Evolutionary conservation across 1,140 invertebrate species (phyloP), one percentile per base, ranked within the genome.

Genomic region (Agrypnia vestita): DNA sequence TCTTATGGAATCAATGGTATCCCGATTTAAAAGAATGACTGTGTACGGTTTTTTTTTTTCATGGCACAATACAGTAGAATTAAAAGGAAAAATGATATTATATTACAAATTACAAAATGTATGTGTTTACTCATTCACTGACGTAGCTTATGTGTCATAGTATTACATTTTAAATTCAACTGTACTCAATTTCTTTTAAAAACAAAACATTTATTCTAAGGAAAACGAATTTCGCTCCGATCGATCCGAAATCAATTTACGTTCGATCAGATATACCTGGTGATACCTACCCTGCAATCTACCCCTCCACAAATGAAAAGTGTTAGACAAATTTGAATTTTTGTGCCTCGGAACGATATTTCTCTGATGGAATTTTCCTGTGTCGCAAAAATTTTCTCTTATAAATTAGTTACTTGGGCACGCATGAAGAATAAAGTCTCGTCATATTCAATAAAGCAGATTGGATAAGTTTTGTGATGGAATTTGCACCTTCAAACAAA

Each of bases 191-290:
- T 10, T 62, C 59, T 7, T 25, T 62, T 21, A 25, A 11, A 25
- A 25, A 71, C 67, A 67, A 67, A 71, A 71, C 67, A 71, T 71
- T 71, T 49, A 71, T 17, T 49, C 67, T n/a, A 6, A 21, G 67
- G 17, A 71, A 71, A 71, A 71, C 67, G 44, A 71, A 71, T 71
- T 71, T 49, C 15, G n/a, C 19, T 15, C 15, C 15, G 19, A 71
- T 71, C 67, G 67, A 49, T 71, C 49, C 11, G 19, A n/a, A 49
- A 71, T 71, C 67, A 71, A 71, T 71, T 71, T 71, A 15, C 7
- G 15, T 71, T 19, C 62, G 25, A 35, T 35, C 25, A 35, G 25
- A 35, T 35, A 35, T 35, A 35, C 25, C 25, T 35, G 25, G 25
- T 6, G 25, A 35, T 6, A 35, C 25, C 25, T 35, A 35, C 25